phyloP scores from a whole-genome alignment of 2,888 invertebrate species.

The Sminthurinus aureus region DNA sequence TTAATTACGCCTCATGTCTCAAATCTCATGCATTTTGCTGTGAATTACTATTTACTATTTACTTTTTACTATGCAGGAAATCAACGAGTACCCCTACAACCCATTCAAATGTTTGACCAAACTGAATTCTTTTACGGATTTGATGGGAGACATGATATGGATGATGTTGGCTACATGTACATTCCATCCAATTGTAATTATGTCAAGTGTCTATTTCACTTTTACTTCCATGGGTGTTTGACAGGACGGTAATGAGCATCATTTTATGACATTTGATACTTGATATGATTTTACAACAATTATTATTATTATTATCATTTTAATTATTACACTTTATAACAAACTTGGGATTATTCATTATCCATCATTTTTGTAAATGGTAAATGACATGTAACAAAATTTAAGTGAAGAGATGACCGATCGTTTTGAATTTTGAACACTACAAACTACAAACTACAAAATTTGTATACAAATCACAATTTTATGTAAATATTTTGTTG shows the following conservation, averaged over 20 bases:
- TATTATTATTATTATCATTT: not conserved
- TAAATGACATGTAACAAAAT: too few relatives aligned
- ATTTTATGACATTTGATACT: not conserved
- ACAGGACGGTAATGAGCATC: slow-evolving; percentile 49
- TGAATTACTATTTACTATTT: not conserved
- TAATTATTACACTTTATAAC: not conserved
- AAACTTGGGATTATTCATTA: too few relatives aligned
- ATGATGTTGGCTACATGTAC: slow-evolving; percentile 51
- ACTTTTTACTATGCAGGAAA: not conserved
- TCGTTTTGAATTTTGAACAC: too few relatives aligned
- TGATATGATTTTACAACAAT: not conserved
- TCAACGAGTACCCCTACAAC: slow-evolving; percentile 20
- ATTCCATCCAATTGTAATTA: slow-evolving; percentile 49
- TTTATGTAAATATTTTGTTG: not conserved
- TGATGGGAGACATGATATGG: slow-evolving; percentile 48
- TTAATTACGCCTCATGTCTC: too few relatives aligned
- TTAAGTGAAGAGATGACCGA: too few relatives aligned
- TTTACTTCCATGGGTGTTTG: slow-evolving; percentile 57
- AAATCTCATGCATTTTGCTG: too few relatives aligned
- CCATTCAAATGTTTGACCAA: slow-evolving; percentile 54
- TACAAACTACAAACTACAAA: too few relatives aligned
- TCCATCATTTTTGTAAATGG: too few relatives aligned
- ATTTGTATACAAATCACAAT: too few relatives aligned
- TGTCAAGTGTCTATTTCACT: slow-evolving; percentile 50
- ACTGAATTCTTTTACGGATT: slow-evolving; percentile 54